Base-by-base conservation (phyloP, 2,888 invertebrate species). In the Tupiocoris notatus region DNA sequence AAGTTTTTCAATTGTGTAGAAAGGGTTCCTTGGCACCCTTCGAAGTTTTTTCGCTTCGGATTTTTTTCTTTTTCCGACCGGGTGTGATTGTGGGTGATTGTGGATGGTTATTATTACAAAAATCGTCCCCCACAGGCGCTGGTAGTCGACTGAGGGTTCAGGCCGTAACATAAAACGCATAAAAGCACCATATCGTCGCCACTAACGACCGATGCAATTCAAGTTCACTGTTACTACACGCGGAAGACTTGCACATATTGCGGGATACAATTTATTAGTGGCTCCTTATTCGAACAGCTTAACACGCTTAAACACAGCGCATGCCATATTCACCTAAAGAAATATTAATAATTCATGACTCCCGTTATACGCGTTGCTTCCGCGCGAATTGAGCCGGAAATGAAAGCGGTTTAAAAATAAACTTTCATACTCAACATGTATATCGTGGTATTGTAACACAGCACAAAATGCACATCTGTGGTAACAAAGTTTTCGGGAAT, bases 1-100 rank as follows among this genome's bases (percentile, higher is more conserved):
- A 21, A 21, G 56, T 20, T 56, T 56, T 67, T 67, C 67, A 57
- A 67, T 67, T 67, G 67, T 56, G 57, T 67, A 57, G 56, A 67
- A 67, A 57, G 57, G 67, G 67, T 54, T 67, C 16, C n/a, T 18
- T 18, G n/a, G 7, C 59, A 20, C 59, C 59, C 59, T 59, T 59
- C 59, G 59, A 39, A 39, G 39, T 3, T 39, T 39, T 39, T 39
- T 12, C n/a, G n/a, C 12, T 39, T 39, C 39, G 3, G 39, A 12
- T 39, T 39, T 39, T 39, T 39, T 39, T 12, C 39, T 39, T 39
- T 12, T n/a, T n/a, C 39, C 6, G 6, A 39, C 12, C 6, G 39
- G 39, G 39, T 39, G 39, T 39, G 39, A 39, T 39, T 39, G 39
- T 12, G 39, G 39, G 39, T 39, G 39, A 39, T 39, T 39, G 39